Evolutionary conservation across 2,797 vertebrate species (phyloP).

Genomic region (Rhynchotus rufescens): DNA sequence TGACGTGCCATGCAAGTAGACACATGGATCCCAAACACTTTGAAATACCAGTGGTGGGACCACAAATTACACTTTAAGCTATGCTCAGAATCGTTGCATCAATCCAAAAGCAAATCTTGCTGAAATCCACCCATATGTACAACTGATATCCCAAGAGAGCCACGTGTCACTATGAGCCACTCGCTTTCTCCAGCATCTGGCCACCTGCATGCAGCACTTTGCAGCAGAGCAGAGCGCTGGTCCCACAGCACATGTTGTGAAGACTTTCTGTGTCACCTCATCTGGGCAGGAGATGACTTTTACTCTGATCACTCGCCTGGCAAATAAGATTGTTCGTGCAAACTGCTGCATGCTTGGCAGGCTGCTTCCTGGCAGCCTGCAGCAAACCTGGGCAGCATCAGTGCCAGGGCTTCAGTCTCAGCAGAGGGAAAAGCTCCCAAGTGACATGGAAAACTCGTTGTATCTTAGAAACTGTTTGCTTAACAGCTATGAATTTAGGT

Average conservation of each 20-base stretch:
- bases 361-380: not conserved
- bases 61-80: not conserved
- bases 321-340: not conserved
- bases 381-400: not conserved
- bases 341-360: not conserved
- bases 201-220: not conserved
- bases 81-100: not conserved
- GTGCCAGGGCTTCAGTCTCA: not conserved
- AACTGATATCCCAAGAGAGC: not conserved
- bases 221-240: not conserved
- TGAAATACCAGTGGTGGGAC: not conserved
- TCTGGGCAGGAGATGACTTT: not conserved
- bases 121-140: not conserved
- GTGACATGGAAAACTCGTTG: not conserved
- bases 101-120: not conserved
- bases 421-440: not conserved
- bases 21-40: not conserved
- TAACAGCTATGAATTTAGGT: not conserved
- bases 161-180: not conserved
- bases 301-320: accelerated
- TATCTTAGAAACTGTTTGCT: not conserved
- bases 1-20: not conserved
- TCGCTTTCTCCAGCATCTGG: not conserved
- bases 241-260: not conserved
- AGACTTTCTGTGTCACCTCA: not conserved